Conservation (phyloP, 2,113 vertebrate species). For the Panthera uncia region DNA sequence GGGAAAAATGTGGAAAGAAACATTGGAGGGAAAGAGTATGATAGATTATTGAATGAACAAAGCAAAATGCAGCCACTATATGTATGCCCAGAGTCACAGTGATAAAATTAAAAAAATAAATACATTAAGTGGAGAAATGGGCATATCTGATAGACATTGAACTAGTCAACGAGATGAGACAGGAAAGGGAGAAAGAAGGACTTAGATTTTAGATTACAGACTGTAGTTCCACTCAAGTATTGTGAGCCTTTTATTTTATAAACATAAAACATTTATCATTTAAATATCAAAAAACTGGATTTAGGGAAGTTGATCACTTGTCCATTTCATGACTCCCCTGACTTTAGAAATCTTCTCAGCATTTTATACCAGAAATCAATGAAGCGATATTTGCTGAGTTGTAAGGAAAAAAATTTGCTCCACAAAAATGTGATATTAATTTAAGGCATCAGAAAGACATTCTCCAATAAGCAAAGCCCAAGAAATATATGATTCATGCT, state of each 20-base stretch:
- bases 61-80: background rate
- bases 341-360: background rate
- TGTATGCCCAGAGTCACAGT: background rate
- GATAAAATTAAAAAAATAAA: background rate
- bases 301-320: background rate
- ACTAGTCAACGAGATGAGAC: background rate
- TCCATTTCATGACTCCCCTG: background rate
- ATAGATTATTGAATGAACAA: background rate
- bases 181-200: background rate
- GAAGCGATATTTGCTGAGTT: background rate
- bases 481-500: background rate
- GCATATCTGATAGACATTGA: background rate
- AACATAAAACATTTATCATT: background rate
- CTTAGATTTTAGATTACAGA: background rate
- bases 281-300: background rate
- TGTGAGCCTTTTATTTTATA: background rate
- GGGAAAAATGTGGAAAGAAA: background rate
- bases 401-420: background rate
- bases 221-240: background rate
- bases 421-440: background rate
- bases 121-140: background rate
- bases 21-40: background rate
- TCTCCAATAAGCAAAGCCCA: background rate
- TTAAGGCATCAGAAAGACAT: background rate
- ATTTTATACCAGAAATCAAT: background rate